A percentile compares a stretch with the other conserved stretches of the same genome.
Evolutionary conservation across 2,888 invertebrate species (phyloP).

Genomic region (Pyrrhia umbra): DNA sequence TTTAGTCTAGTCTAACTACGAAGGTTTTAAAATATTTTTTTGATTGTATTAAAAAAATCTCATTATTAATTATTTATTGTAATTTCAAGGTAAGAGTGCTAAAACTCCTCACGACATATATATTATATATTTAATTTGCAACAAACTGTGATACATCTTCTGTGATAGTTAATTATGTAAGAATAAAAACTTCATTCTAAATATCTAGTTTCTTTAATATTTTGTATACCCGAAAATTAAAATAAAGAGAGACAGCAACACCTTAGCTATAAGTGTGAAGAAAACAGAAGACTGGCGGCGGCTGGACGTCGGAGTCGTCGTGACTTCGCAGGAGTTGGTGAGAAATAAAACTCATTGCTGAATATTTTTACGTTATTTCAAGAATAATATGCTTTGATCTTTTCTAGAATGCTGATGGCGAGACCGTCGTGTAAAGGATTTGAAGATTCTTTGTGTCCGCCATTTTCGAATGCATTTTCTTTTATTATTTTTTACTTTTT

Average conservation of each 20-base stretch:
- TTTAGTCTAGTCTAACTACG: constrained; percentile 6
- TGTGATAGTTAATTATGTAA: constrained; percentile 61
- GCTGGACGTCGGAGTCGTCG: constrained; percentile 45
- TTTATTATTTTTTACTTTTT: constrained; percentile 33
- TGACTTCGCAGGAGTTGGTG: constrained; percentile 68
- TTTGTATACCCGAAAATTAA: constrained; percentile 46
- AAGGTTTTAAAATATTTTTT: constrained; percentile 1
- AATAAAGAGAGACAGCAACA: constrained; percentile 39
- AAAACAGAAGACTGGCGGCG: constrained; percentile 47
- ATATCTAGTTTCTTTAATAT: constrained; percentile 65
- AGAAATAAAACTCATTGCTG: constrained; percentile 62
- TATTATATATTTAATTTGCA: constrained; percentile 25
- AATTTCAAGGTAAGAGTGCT: constrained; percentile 19
- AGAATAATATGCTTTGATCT: constrained; percentile 85
- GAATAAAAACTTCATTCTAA: constrained; percentile 43
- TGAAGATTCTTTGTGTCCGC: constrained; percentile 54
- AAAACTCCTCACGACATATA: constrained; percentile 11
- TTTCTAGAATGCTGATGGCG: constrained; percentile 75
- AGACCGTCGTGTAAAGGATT: constrained; percentile 58
- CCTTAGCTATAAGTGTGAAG: constrained; percentile 64
- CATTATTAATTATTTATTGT: constrained; percentile 27
- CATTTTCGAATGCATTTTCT: constrained; percentile 42
- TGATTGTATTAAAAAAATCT: constrained; percentile 18
- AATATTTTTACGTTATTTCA: constrained; percentile 64
- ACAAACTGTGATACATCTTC: constrained; percentile 62